Conservation (phyloP, 2,888 invertebrate genomes). For the Acleris laterana region DNA sequence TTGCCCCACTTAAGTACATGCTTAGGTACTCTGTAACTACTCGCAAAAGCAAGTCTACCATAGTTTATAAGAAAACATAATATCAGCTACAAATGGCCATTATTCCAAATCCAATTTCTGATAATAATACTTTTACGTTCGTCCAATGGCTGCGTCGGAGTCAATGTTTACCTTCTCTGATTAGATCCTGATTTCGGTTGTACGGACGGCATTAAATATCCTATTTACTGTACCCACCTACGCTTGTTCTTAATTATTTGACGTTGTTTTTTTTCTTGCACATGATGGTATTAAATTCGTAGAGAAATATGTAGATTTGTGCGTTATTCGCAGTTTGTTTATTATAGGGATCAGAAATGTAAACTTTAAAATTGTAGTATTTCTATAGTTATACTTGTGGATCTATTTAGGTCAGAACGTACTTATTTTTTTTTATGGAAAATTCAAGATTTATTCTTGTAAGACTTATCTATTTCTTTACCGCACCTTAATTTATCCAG, state of each 20-base stretch:
- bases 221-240: conserved; percentile 18
- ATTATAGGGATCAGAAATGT: too few species aligned
- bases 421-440: not conserved
- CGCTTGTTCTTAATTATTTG: conserved; percentile 23
- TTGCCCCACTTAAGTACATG: too few species aligned
- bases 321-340: too few species aligned
- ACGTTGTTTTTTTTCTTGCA: not conserved
- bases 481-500: not conserved
- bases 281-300: too few species aligned
- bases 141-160: conserved; percentile 44
- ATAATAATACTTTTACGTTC: conserved; percentile 45
- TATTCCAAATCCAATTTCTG: conserved; percentile 35
- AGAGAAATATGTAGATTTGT: too few species aligned
- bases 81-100: conserved; percentile 21
- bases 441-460: not conserved
- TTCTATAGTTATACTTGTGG: too few species aligned
- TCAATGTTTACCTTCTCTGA: conserved; percentile 56
- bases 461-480: not conserved
- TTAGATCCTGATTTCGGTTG: conserved; percentile 52
- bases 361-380: too few species aligned
- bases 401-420: not conserved
- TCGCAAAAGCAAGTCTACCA: too few species aligned
- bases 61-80: conserved; percentile 1
- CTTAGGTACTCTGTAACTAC: too few species aligned
- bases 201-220: conserved; percentile 37